Evolutionary conservation across 2,797 vertebrate species (phyloP), one percentile per base, ranked within the genome.

Genomic region (Clarias pachynema): DNA sequence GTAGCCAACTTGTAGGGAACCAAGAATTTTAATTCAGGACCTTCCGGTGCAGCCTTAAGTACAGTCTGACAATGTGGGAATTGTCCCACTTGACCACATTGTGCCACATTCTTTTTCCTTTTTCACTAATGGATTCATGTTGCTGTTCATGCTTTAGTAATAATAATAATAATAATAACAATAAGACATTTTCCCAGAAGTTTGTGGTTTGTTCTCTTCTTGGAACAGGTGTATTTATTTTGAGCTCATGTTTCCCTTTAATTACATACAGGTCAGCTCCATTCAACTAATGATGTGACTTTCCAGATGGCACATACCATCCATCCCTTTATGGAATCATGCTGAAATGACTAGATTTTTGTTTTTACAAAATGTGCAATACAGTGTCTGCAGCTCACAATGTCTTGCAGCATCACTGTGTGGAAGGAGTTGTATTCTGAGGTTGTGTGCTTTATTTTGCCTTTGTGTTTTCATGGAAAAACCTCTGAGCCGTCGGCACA

Each of bases 401-500:
- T 9, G 29, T 9, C 34, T 69, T 37, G 40, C 10, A 49, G 37
- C 69, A 72, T 72, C 22, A 8, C 20, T 83, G 29, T 31, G n/a
- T 75, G 4, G 34, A 82, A 57, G 4, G 31, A 62, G 65, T 73
- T 34, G 57, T n/a, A 70, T 63, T 69, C 56, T 9, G 74, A 84
- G 63, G 53, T 68, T 80, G 40, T 53, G 84, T 84, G 22, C 26
- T 66, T 59, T 73, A 53, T 40, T 37, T 24, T 57, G 83, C 16
- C 65, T 86, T 82, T 88, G 85, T 85, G 40, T 87, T 87, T 87
- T 87, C 82, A 68, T 87, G 83, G 87, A 86, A 89, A 89, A 88
- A 82, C 73, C 78, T 88, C 83, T 84, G 81, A 87, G 70, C 79
- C 73, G 22, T 34, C 62, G 37, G 22, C 75, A 44, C 86, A 90